A percentile compares a stretch with the other conserved stretches of the same genome.
Conservation (phyloP, 2,797 vertebrate genomes). For the Podarcis lilfordi region DNA sequence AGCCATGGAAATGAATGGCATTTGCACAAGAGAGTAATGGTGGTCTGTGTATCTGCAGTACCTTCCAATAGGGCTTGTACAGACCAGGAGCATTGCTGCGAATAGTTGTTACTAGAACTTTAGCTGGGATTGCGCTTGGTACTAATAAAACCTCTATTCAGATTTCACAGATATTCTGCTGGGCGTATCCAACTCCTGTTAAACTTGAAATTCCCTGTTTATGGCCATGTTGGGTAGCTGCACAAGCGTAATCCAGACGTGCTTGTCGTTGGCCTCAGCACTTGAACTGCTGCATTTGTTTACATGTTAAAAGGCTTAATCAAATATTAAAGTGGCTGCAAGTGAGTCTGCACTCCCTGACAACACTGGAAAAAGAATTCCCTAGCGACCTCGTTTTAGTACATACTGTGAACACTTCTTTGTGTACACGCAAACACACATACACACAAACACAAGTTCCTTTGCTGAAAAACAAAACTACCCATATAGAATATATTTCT, state of each 20-base stretch:
- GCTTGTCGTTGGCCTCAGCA: background rate
- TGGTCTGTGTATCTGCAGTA: background rate
- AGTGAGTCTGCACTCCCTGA: background rate
- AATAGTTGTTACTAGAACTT: background rate
- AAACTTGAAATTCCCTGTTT: background rate
- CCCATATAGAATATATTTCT: background rate
- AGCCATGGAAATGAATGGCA: background rate
- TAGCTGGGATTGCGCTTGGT: background rate
- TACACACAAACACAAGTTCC: background rate
- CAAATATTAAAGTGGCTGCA: background rate
- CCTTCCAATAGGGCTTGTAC: background rate
- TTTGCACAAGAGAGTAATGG: too few relatives aligned
- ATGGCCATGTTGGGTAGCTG: background rate
- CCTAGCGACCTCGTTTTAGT: background rate
- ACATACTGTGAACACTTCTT: background rate
- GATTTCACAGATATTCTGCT: background rate
- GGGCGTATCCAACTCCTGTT: background rate
- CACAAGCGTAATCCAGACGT: background rate
- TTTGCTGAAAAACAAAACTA: background rate
- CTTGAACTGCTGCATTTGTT: background rate
- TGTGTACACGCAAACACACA: too few relatives aligned
- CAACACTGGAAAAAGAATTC: background rate
- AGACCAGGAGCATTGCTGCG: background rate
- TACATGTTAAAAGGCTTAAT: background rate
- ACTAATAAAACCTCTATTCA: background rate